Base-by-base conservation (phyloP, 2,888 invertebrate species). In the Cyclophora punctaria region DNA sequence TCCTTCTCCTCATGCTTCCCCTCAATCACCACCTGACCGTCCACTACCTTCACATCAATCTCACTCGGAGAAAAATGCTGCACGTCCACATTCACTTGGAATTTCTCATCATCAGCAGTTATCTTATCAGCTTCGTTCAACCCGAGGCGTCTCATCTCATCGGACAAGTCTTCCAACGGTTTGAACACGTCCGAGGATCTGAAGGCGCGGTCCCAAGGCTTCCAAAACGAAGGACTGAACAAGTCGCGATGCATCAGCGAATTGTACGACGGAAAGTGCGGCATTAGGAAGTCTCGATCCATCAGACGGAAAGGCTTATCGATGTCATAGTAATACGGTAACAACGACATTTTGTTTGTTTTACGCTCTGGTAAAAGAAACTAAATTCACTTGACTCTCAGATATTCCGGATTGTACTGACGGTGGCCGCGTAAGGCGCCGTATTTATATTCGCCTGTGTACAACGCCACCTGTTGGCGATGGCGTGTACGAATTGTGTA, bases 1-100 rank as follows among this genome's bases (percentile, higher is more conserved):
- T 89, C 86, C 63, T 91, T 92, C 64, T 95, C 95, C 59, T 94
- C 93, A 62, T 96, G 95, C 68, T 93, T 94, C 0, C 93, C 95
- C 73, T 95, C 93, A 3, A 94, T 88, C 1, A 94, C 84, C 4
- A 96, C 90, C 5, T 86, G 85, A 41, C 92, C 90, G 46, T 94
- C 92, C 0, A 91, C 82, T 0, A 94, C 93, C 75, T 93, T 95
- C 0, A 96, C 95, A 2, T 87, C 89, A 20, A 96, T 90, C 73
- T 96, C 95, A 45, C 92, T 91, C 0, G 95, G 95, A 0, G 90
- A 77, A 62, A 95, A 96, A 62, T 95, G 93, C 58, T 93, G 92
- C 0, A 95, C 94, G 68, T 95, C 95, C 54, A 95, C 84, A 59
- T 90, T 91, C 0, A 94, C 91, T 72, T 92, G 91, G 62, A 92